Evolutionary conservation across 2,113 vertebrate genomes (phyloP).

Genomic region (Ardeotis arabs): DNA sequence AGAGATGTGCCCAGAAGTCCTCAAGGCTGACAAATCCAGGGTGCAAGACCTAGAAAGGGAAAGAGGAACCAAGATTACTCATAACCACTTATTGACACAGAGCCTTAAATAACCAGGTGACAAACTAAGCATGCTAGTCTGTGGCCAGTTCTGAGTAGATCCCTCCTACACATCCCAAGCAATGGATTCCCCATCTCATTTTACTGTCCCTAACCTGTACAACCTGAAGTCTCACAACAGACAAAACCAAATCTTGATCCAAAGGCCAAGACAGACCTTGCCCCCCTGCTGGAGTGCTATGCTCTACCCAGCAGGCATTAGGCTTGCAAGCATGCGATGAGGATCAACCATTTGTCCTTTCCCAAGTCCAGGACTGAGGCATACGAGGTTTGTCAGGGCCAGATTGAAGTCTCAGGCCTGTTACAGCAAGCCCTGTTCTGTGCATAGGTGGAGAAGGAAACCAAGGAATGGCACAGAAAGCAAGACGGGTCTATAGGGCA

Average conservation of each 20-base stretch:
- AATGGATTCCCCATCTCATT: background rate
- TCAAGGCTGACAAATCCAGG: background rate
- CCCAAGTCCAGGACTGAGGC: background rate
- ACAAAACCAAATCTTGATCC: background rate
- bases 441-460: background rate
- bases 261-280: background rate
- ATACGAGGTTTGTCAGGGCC: background rate
- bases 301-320: background rate
- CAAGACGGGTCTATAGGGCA: background rate
- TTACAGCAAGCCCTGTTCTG: background rate
- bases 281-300: background rate
- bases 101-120: background rate
- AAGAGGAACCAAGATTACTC: slow-evolving; percentile 36
- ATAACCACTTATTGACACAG: background rate
- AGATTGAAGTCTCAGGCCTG: background rate
- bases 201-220: background rate
- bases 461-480: background rate
- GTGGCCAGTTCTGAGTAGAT: background rate
- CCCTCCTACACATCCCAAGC: background rate
- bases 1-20: background rate
- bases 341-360: background rate
- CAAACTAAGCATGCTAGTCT: background rate
- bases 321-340: background rate
- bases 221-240: background rate
- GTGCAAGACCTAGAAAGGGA: slow-evolving; percentile 47